A percentile compares a stretch with the other conserved stretches of the same genome.
Conservation (phyloP, 2,797 vertebrate genomes). For the Sparus aurata region DNA sequence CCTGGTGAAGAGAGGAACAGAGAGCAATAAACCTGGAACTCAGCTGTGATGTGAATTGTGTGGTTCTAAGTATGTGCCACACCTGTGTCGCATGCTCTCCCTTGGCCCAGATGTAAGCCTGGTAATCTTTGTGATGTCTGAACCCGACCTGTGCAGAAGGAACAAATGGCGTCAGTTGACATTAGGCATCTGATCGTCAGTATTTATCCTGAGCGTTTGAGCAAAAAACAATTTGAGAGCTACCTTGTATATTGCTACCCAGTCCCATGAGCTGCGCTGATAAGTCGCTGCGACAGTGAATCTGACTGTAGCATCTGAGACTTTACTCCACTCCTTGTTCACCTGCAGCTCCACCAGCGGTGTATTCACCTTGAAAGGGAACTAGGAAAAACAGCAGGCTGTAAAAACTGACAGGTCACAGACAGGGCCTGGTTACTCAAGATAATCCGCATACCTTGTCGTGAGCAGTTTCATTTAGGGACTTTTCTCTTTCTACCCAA, state of each 20-base stretch:
- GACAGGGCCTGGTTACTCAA: no score
- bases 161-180: conserved; percentile 2
- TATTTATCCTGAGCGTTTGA: not conserved
- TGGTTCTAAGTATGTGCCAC: conserved; percentile 3
- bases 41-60: not conserved
- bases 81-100: conserved; percentile 86
- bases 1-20: conserved; percentile 76
- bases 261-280: conserved; percentile 97
- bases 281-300: conserved; percentile 89
- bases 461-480: no score
- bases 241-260: conserved; percentile 98
- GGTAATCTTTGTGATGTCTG: conserved; percentile 94
- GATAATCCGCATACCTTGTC: no score
- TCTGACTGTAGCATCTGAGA: conserved; percentile 90
- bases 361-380: conserved; percentile 90
- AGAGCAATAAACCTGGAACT: conserved; percentile 6
- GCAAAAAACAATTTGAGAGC: not conserved
- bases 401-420: no score
- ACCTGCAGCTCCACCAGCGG: conserved; percentile 91
- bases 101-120: conserved; percentile 95
- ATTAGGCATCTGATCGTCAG: not conserved
- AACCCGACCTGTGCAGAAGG: conserved; percentile 79
- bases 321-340: conserved; percentile 92
- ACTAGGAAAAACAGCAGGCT: conserved; percentile 78
- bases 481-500: no score